phyloP scores from a whole-genome alignment of 2,888 invertebrate genomes.

The Pristionchus fissidentatus region DNA sequence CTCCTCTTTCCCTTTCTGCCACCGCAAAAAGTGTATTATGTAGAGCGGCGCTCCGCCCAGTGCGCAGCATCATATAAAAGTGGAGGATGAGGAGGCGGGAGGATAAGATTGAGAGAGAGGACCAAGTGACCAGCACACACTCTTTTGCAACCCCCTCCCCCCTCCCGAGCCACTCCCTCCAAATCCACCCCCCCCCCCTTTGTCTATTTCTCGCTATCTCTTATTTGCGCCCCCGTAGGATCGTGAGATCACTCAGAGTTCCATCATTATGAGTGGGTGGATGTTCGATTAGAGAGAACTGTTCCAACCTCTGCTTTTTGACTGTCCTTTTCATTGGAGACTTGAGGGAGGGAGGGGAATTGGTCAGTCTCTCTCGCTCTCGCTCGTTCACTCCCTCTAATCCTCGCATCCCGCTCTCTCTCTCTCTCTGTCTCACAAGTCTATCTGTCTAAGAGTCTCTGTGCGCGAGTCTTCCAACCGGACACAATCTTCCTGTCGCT shows the following conservation, averaged over 20 bases:
- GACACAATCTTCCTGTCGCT: too few species aligned
- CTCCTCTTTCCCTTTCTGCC: too few species aligned
- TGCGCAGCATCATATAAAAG: too few species aligned
- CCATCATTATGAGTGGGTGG: not conserved
- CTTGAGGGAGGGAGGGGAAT: not conserved
- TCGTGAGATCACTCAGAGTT: not conserved
- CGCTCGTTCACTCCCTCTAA: not conserved
- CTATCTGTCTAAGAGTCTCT: not conserved
- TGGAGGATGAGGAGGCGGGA: too few species aligned
- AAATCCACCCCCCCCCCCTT: not conserved
- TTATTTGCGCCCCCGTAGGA: too few species aligned
- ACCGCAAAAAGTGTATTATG: constrained; percentile 39
- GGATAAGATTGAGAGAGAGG: too few species aligned
- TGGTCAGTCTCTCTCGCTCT: not conserved
- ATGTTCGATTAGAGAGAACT: not conserved
- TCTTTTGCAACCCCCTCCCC: too few species aligned
- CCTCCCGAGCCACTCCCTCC: not conserved
- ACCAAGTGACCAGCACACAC: too few species aligned
- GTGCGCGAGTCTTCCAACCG: not conserved
- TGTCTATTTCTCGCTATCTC: too few species aligned
- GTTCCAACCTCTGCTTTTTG: not conserved
- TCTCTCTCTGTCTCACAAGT: not conserved
- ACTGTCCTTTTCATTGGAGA: constrained; percentile 36
- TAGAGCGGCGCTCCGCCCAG: constrained; percentile 29
- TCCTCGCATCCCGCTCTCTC: not conserved